These are phyloP conservation scores for Bemisia tabaci DNA, from an alignment of 1,140 invertebrate species.

Conservation along the genomic window DNA sequence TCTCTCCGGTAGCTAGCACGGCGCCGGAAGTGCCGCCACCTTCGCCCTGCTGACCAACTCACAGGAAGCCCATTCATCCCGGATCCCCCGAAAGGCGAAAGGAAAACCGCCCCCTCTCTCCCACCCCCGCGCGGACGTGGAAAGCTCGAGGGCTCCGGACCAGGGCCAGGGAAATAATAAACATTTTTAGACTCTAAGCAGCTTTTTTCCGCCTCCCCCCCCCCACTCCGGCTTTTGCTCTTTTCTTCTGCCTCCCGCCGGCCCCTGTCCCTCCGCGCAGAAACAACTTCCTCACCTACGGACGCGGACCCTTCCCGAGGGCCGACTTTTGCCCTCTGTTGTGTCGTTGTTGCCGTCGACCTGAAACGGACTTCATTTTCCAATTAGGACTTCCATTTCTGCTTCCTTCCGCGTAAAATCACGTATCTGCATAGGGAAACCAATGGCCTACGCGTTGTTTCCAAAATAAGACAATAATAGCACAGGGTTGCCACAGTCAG, in stretches of 20 bases:
- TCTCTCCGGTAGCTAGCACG: not conserved
- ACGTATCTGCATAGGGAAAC: too few relatives aligned
- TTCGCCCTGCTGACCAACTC: slow-evolving; percentile 1
- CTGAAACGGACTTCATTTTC: too few relatives aligned
- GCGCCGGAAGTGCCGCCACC: not conserved
- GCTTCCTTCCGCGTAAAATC: too few relatives aligned
- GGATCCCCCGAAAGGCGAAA: not conserved
- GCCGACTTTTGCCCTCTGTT: not conserved
- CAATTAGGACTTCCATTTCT: too few relatives aligned
- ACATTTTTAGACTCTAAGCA: not conserved
- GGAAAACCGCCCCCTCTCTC: not conserved
- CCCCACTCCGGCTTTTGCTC: not conserved
- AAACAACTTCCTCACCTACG: slow-evolving; percentile 3
- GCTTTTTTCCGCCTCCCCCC: not conserved
- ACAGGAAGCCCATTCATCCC: not conserved
- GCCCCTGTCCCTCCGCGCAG: not conserved
- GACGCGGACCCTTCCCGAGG: not conserved
- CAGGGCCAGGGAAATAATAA: not conserved
- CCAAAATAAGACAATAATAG: too few relatives aligned
- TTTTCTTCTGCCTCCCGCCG: not conserved
- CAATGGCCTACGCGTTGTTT: too few relatives aligned
- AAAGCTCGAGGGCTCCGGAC: not conserved
- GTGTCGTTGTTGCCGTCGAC: too few relatives aligned
- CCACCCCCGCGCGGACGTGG: not conserved
- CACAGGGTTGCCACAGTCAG: too few relatives aligned